Conservation (phyloP, 30 jellyfish, hydroid and myxozoan genomes). For the Cassiopea andromeda region DNA sequence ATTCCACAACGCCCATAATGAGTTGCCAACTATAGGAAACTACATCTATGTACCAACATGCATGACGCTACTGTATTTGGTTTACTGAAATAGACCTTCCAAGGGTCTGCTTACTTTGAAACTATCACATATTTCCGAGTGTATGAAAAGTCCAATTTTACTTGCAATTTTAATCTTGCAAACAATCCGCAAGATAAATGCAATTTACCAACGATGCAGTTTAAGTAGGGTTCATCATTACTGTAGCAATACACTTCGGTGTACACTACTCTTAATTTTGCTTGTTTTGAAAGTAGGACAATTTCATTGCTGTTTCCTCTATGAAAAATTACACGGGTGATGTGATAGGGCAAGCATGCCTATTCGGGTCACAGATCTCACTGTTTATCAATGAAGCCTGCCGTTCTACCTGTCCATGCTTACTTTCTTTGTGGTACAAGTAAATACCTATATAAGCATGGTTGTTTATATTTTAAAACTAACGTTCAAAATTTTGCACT, state of each 20-base stretch:
- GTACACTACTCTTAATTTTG: neutral
- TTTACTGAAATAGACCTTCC: too few relatives aligned
- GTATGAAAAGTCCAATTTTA: too few relatives aligned
- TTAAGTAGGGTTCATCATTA: neutral
- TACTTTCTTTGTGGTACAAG: neutral
- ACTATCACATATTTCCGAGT: too few relatives aligned
- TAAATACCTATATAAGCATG: neutral
- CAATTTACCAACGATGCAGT: neutral
- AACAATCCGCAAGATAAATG: too few relatives aligned
- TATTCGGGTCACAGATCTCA: conserved; percentile 3
- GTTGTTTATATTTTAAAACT: too few relatives aligned
- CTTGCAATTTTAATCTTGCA: too few relatives aligned
- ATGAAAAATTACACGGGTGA: conserved; percentile 5
- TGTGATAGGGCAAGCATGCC: neutral
- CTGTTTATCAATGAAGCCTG: neutral
- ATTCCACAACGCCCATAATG: conserved; percentile 84
- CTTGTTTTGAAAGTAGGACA: neutral
- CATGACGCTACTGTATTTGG: too few relatives aligned
- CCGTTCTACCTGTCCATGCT: neutral
- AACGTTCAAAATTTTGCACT: too few relatives aligned
- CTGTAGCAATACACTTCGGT: neutral
- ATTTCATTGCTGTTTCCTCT: neutral
- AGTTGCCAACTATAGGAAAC: neutral
- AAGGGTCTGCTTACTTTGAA: too few relatives aligned
- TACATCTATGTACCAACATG: too few relatives aligned